phyloP scores from a whole-genome alignment of 2,113 vertebrate species.

The Pontoporia blainvillei region DNA sequence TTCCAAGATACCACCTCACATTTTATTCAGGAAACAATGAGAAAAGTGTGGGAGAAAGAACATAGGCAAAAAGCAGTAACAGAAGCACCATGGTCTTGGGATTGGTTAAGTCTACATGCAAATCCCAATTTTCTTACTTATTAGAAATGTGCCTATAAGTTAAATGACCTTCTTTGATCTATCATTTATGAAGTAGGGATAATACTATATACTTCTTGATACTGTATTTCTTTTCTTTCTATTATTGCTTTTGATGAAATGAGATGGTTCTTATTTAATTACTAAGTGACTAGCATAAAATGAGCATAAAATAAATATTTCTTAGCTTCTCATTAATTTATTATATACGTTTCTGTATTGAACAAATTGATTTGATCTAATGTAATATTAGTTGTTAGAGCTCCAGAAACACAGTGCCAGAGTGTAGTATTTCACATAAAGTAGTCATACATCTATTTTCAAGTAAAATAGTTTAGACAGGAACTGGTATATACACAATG shows the following conservation, averaged over 20 bases:
- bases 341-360: not conserved
- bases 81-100: not conserved
- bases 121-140: not conserved
- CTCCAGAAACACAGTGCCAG: not conserved
- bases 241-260: not conserved
- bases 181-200: not conserved
- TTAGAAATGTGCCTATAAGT: not conserved
- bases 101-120: not conserved
- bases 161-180: not conserved
- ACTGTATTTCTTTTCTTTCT: not conserved
- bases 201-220: not conserved
- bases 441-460: not conserved
- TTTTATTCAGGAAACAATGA: not conserved
- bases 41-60: not conserved
- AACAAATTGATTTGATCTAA: not conserved
- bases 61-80: not conserved
- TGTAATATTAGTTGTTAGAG: not conserved
- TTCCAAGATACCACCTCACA: not conserved
- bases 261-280: not conserved
- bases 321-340: not conserved
- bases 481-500: not conserved
- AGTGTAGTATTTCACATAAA: not conserved
- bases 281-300: not conserved
- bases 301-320: not conserved
- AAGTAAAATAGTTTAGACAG: not conserved